phyloP scores from a whole-genome alignment of 2,797 vertebrate genomes.

The Crocodylus rhombifer region DNA sequence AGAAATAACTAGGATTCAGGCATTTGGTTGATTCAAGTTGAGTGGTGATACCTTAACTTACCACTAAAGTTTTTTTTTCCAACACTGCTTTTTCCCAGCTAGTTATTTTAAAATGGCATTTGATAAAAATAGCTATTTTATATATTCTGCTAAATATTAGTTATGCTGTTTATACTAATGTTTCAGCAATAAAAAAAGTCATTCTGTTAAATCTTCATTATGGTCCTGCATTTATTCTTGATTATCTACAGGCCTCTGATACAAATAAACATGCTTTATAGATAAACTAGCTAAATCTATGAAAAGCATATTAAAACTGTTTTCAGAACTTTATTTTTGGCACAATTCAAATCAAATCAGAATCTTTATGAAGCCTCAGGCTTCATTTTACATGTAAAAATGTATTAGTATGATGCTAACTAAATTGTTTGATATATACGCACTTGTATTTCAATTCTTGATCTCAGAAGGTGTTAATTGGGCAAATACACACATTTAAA shows the following conservation, averaged over 20 bases:
- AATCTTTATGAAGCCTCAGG: not conserved
- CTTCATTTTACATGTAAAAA: rapidly evolving
- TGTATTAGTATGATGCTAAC: not conserved
- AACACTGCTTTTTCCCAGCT: not conserved
- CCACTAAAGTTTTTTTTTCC: not conserved
- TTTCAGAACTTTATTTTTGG: not conserved
- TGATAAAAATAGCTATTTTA: conserved; percentile 48
- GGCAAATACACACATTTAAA: not conserved
- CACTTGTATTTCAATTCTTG: not conserved
- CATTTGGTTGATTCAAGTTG: not conserved
- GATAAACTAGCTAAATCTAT: not conserved
- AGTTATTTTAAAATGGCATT: conserved; percentile 46
- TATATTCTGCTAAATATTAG: conserved; percentile 38
- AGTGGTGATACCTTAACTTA: conserved; percentile 13
- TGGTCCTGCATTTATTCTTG: conserved; percentile 3
- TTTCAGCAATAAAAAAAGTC: conserved; percentile 31
- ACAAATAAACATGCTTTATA: not conserved
- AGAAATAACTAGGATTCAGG: not conserved
- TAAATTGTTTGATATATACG: not conserved
- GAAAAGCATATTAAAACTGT: not conserved
- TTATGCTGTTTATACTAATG: conserved; percentile 29
- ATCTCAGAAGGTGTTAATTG: not conserved
- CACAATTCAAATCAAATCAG: not conserved
- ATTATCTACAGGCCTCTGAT: not conserved
- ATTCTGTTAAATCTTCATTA: not conserved